A percentile compares a stretch with the other conserved stretches of the same genome.
phyloP scores from a whole-genome alignment of 2,113 vertebrate genomes.

The Xyrauchen texanus region DNA sequence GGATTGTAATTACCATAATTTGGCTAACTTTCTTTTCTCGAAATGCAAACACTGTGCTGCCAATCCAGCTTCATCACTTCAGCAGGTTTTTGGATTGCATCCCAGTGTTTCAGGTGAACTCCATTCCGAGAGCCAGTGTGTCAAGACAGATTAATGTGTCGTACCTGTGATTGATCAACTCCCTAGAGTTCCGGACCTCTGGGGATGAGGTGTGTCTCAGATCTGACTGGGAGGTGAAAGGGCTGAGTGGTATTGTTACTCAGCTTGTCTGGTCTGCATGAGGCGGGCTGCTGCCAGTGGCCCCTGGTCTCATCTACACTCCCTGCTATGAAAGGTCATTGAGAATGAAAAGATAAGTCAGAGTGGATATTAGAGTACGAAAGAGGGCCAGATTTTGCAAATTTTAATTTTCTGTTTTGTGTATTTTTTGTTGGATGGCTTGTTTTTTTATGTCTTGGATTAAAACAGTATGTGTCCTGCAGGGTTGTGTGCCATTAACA shows the following conservation, averaged over 20 bases:
- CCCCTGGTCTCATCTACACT: slow-evolving; percentile 45
- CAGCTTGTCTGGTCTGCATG: slow-evolving; percentile 61
- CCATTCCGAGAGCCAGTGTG: slow-evolving; percentile 69
- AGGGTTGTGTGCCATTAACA: too few relatives aligned
- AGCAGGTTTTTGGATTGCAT: slow-evolving; percentile 67
- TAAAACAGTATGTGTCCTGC: too few relatives aligned
- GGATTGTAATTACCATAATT: too few relatives aligned
- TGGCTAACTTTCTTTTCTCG: not conserved
- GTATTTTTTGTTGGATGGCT: too few relatives aligned
- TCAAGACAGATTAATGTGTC: slow-evolving; percentile 76
- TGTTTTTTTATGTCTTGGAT: too few relatives aligned
- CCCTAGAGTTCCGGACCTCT: slow-evolving; percentile 62
- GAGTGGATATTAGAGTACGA: too few relatives aligned
- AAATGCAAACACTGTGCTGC: slow-evolving; percentile 40
- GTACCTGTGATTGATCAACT: slow-evolving; percentile 72
- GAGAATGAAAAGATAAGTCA: not conserved
- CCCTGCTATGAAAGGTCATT: slow-evolving; percentile 58
- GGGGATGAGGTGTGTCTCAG: slow-evolving; percentile 57
- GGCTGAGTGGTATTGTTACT: slow-evolving; percentile 33
- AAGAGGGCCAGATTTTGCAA: too few relatives aligned
- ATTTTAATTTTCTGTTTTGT: too few relatives aligned
- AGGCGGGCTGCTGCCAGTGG: slow-evolving; percentile 43
- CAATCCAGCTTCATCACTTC: slow-evolving; percentile 65
- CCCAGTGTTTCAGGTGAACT: slow-evolving; percentile 67
- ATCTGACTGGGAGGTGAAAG: slow-evolving; percentile 68